Percentiles rank a stretch among this genome's conserved stretches.
These are phyloP conservation scores for Caradrina kadenii DNA, from an alignment of 2,888 invertebrate genomes.

Conservation along the genomic window DNA sequence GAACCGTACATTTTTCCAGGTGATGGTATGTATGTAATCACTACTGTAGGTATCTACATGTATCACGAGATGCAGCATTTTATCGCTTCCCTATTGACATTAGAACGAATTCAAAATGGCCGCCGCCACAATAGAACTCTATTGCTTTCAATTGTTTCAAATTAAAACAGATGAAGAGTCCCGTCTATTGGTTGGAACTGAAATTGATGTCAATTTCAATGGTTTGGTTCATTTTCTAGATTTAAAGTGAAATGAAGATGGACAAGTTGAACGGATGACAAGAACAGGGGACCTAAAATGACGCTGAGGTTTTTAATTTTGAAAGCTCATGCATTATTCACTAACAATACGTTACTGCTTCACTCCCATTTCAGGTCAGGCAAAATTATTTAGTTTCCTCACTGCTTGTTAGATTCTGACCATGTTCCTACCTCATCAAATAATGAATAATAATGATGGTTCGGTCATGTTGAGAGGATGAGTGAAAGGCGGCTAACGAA, in stretches of 20 bases:
- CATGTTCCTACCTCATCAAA: no score
- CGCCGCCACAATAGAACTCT: neutral
- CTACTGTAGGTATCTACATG: no score
- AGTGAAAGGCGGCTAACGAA: no score
- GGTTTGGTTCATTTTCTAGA: conserved; percentile 31
- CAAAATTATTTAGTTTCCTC: no score
- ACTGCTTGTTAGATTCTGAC: no score
- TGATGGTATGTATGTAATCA: no score
- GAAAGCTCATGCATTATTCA: no score
- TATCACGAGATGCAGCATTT: conserved; percentile 13
- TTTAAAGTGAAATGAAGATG: conserved; percentile 16
- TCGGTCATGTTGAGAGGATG: no score
- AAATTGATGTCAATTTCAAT: conserved; percentile 50
- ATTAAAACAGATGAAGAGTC: conserved; percentile 52
- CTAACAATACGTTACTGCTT: no score
- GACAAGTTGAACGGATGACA: neutral
- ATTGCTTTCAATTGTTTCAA: conserved; percentile 70
- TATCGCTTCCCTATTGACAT: conserved; percentile 25
- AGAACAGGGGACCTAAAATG: neutral
- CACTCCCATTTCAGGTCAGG: no score
- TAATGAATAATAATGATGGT: no score
- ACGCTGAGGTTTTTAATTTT: neutral
- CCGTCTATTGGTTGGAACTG: conserved; percentile 31
- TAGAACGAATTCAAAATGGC: conserved; percentile 32
- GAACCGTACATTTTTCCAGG: no score